phyloP scores from a whole-genome alignment of 2,113 vertebrate species.

The Leuciscus idus region DNA sequence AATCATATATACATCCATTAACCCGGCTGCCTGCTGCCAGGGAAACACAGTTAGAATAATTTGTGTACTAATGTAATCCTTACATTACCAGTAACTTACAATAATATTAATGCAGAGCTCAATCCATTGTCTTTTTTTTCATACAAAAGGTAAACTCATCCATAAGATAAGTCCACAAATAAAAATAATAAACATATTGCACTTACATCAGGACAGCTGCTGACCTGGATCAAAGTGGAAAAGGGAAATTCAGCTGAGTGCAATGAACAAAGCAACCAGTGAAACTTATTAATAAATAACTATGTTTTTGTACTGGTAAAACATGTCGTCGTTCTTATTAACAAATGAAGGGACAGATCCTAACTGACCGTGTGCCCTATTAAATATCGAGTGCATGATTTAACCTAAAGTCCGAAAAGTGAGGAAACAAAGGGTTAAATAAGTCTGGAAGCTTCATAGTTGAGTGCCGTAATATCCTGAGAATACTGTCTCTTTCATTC shows the following conservation, averaged over 20 bases:
- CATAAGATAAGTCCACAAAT: conserved; percentile 65
- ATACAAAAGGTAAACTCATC: conserved; percentile 68
- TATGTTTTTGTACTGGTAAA: conserved; percentile 72
- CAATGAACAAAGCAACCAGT: conserved; percentile 78
- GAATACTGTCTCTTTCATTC: conserved; percentile 71
- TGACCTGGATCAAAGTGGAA: conserved; percentile 67
- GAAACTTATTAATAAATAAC: conserved; percentile 92
- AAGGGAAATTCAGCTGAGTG: conserved; percentile 72
- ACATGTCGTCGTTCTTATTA: conserved; percentile 53
- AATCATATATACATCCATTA: conserved; percentile 82
- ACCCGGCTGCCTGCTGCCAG: conserved; percentile 83
- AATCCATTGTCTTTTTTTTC: conserved; percentile 68
- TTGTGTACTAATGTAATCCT: conserved; percentile 63
- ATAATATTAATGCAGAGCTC: conserved; percentile 77
- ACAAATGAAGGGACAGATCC: conserved; percentile 18
- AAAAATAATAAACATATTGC: conserved; percentile 85
- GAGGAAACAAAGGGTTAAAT: conserved; percentile 53
- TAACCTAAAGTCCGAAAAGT: conserved; percentile 55
- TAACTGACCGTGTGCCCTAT: conserved; percentile 54
- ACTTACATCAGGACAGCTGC: conserved; percentile 83
- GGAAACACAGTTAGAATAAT: conserved; percentile 74
- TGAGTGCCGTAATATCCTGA: conserved; percentile 73
- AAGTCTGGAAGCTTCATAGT: conserved; percentile 67
- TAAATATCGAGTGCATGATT: conserved; percentile 70
- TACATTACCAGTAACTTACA: conserved; percentile 66